A percentile compares a stretch with the other conserved stretches of the same genome.
Conservation (phyloP, 2,888 invertebrate genomes). For the Drosophila sordidula region DNA sequence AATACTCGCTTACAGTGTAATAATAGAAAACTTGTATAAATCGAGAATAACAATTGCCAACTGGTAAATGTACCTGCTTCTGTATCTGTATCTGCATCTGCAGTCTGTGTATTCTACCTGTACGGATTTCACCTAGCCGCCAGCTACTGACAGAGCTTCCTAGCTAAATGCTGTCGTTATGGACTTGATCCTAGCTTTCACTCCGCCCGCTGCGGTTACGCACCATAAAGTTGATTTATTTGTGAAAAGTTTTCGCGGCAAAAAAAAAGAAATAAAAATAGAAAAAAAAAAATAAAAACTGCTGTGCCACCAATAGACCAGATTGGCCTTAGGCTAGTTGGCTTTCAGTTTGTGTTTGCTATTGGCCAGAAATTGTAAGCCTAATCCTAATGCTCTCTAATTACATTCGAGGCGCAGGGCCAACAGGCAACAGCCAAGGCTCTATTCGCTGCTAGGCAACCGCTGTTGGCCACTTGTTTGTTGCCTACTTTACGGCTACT, state of each 20-base stretch:
- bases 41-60: too few relatives aligned
- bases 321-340: constrained; percentile 50
- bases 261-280: neutral
- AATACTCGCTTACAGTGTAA: too few relatives aligned
- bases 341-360: constrained; percentile 44
- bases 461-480: constrained; percentile 40
- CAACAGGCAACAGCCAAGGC: constrained; percentile 12
- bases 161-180: constrained; percentile 53
- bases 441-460: constrained; percentile 29
- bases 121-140: constrained; percentile 40
- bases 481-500: constrained; percentile 72
- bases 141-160: constrained; percentile 55
- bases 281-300: neutral
- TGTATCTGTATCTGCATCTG: neutral
- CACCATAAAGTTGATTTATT: constrained; percentile 83
- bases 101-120: constrained; percentile 17
- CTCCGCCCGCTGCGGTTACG: constrained; percentile 40
- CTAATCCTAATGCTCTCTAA: constrained; percentile 80
- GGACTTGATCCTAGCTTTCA: constrained; percentile 39
- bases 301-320: neutral
- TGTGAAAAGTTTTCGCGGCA: constrained; percentile 41
- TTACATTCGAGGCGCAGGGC: constrained; percentile 59
- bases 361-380: constrained; percentile 51
- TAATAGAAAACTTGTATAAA: too few relatives aligned
- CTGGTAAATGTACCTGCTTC: neutral